Conservation (phyloP, 2,113 vertebrate species). For the Canis aureus region DNA sequence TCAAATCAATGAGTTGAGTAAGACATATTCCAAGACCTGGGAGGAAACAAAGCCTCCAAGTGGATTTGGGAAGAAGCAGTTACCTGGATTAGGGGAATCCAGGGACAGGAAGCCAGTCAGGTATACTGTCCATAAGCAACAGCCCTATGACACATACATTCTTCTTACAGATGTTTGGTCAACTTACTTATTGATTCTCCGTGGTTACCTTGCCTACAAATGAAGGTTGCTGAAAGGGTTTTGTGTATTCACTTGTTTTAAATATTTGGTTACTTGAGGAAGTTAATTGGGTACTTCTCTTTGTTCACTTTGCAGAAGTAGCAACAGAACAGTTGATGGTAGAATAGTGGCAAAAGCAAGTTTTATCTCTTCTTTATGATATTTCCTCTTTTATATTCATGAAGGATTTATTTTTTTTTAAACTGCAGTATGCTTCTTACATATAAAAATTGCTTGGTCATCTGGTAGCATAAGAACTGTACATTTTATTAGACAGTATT, state of each 20-base stretch:
- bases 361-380: slow-evolving; percentile 5
- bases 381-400: background rate
- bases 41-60: background rate
- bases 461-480: background rate
- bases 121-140: background rate
- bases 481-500: background rate
- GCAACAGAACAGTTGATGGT: slow-evolving; percentile 35
- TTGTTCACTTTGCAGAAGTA: slow-evolving; percentile 47
- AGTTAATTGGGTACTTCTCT: slow-evolving; percentile 48
- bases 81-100: background rate
- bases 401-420: background rate
- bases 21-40: background rate
- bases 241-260: slow-evolving; percentile 72
- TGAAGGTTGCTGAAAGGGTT: slow-evolving; percentile 69
- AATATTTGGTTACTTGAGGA: slow-evolving; percentile 73
- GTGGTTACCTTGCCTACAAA: slow-evolving; percentile 71
- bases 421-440: background rate
- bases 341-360: slow-evolving; percentile 1
- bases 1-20: background rate
- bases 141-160: slow-evolving; percentile 57
- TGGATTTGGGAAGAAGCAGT: background rate
- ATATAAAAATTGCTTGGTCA: slow-evolving; percentile 43
- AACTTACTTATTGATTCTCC: slow-evolving; percentile 73
- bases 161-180: slow-evolving; percentile 54
- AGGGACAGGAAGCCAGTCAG: slow-evolving; percentile 20